Percentiles rank a stretch among this genome's conserved stretches.
These are phyloP conservation scores for Listrodromus nycthemerus DNA, from an alignment of 2,888 invertebrate species.

Conservation along the genomic window DNA sequence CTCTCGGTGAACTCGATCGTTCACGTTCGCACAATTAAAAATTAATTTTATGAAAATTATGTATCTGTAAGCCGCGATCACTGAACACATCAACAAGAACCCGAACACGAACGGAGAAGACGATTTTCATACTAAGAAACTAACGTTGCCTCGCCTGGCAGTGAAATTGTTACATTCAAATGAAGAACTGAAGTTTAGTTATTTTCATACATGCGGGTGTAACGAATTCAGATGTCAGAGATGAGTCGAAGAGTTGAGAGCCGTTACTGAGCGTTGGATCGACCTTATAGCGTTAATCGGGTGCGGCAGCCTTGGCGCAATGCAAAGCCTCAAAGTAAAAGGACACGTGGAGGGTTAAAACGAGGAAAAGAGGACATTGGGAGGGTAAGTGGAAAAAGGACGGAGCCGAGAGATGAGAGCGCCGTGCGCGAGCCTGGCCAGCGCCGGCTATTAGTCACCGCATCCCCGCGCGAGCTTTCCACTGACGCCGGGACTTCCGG, in stretches of 20 bases:
- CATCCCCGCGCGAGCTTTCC: constrained; percentile 64
- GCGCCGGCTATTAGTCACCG: constrained; percentile 78
- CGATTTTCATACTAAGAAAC: neutral
- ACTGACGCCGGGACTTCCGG: constrained; percentile 66
- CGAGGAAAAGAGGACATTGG: constrained; percentile 24
- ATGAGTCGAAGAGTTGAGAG: neutral
- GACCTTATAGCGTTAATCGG: constrained; percentile 45
- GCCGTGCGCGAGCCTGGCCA: constrained; percentile 72
- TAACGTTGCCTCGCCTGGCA: neutral
- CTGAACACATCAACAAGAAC: neutral
- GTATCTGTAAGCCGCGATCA: constrained; percentile 19
- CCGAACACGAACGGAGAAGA: neutral
- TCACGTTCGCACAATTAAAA: constrained; percentile 22
- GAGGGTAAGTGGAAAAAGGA: constrained; percentile 52
- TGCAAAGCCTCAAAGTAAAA: constrained; percentile 48
- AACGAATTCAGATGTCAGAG: neutral
- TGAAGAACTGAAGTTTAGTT: neutral
- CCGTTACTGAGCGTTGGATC: neutral
- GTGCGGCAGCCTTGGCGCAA: constrained; percentile 35
- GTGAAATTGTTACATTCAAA: neutral
- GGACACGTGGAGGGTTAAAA: constrained; percentile 26
- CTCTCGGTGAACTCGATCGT: constrained; percentile 34
- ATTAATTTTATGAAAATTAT: constrained; percentile 9
- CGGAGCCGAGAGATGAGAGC: constrained; percentile 68
- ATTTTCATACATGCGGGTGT: neutral